Evolutionary conservation across 1,140 invertebrate genomes (phyloP).

Genomic region (Aphelenchoides avenae): DNA sequence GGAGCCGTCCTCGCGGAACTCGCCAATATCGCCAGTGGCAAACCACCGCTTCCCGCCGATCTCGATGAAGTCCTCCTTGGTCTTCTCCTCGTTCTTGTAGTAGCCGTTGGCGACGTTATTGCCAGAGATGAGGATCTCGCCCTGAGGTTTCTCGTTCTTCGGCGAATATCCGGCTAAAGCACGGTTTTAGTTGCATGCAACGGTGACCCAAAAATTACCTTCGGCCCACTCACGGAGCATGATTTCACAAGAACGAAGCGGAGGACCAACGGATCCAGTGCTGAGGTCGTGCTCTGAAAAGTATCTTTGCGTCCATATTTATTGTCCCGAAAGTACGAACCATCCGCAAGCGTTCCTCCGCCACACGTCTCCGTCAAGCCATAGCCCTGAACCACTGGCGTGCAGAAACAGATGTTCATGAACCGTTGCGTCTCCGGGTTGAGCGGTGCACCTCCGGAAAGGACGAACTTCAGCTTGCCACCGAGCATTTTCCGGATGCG

Average conservation of each 20-base stretch:
- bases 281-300: slow-evolving; percentile 66
- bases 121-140: slow-evolving; percentile 86
- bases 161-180: slow-evolving; percentile 70
- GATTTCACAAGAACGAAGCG: slow-evolving; percentile 79
- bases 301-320: not conserved
- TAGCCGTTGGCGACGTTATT: slow-evolving; percentile 86
- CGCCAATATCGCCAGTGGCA: slow-evolving; percentile 90
- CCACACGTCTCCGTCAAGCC: slow-evolving; percentile 94
- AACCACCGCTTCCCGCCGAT: slow-evolving; percentile 81
- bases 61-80: slow-evolving; percentile 82
- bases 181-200: not conserved
- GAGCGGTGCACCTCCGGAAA: slow-evolving; percentile 87
- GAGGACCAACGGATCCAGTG: slow-evolving; percentile 81
- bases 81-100: slow-evolving; percentile 82
- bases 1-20: slow-evolving; percentile 82
- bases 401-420: slow-evolving; percentile 85
- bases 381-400: slow-evolving; percentile 86
- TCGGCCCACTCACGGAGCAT: slow-evolving; percentile 88
- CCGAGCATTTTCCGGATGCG: slow-evolving; percentile 77
- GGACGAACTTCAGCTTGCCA: slow-evolving; percentile 76
- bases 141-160: slow-evolving; percentile 81
- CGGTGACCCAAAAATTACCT: slow-evolving; percentile 64
- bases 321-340: slow-evolving; percentile 60
- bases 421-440: slow-evolving; percentile 91
- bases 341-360: slow-evolving; percentile 80